Evolutionary conservation across 2,797 vertebrate genomes (phyloP).

Genomic region (Morus bassanus): DNA sequence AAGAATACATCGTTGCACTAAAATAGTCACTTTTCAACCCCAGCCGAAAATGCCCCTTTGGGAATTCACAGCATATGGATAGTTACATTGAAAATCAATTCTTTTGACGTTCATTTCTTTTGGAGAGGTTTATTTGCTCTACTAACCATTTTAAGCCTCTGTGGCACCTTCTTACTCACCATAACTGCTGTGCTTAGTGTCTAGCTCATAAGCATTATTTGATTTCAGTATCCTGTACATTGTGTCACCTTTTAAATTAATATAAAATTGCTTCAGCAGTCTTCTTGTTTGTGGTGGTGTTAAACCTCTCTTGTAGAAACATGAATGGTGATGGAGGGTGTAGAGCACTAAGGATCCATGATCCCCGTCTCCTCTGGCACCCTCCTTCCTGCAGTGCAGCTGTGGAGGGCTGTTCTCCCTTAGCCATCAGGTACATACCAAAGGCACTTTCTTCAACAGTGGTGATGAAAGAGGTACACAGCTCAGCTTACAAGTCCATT

Average conservation of each 20-base stretch:
- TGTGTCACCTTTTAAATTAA: neutral
- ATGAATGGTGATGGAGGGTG: neutral
- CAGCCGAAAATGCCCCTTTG: neutral
- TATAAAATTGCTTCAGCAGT: neutral
- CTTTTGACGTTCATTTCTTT: constrained; percentile 22
- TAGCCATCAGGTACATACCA: neutral
- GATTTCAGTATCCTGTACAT: neutral
- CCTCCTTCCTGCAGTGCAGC: neutral
- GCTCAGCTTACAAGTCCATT: neutral
- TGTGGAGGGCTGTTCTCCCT: neutral
- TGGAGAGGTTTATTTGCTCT: constrained; percentile 23
- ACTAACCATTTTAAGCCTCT: constrained; percentile 18
- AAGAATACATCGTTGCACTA: neutral
- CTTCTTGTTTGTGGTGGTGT: neutral
- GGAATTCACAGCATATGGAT: neutral
- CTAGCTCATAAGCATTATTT: neutral
- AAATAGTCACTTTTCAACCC: constrained; percentile 26
- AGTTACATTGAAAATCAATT: constrained; percentile 51
- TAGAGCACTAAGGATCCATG: neutral
- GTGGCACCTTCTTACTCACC: constrained; percentile 18
- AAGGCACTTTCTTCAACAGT: neutral
- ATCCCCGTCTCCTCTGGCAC: neutral
- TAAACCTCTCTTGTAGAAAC: neutral
- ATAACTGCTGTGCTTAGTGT: constrained; percentile 13
- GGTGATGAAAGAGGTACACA: neutral